A percentile compares a stretch with the other conserved stretches of the same genome.
Conservation (phyloP, 2,888 invertebrate genomes). For the Temnothorax ravouxi region DNA sequence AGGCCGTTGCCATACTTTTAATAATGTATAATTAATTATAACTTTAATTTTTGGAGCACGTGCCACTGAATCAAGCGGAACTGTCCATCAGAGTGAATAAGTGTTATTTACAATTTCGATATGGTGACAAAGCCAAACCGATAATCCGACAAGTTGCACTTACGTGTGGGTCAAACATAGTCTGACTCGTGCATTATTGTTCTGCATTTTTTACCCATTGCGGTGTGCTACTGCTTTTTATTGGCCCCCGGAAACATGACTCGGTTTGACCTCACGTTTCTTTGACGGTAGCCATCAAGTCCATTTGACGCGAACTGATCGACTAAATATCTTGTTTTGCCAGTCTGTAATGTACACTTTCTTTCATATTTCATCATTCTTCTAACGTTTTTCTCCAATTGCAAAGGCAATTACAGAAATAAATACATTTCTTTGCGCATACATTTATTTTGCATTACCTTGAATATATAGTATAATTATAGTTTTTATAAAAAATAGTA, state of each 20-base stretch:
- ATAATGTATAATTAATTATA: slow-evolving; percentile 55
- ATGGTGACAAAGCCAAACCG: slow-evolving; percentile 46
- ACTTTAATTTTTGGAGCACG: slow-evolving; percentile 63
- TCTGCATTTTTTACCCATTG: slow-evolving; percentile 42
- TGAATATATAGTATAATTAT: background rate
- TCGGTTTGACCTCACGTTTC: slow-evolving; percentile 57
- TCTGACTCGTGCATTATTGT: slow-evolving; percentile 50
- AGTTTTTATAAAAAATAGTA: background rate
- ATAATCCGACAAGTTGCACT: slow-evolving; percentile 54
- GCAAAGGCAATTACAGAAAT: slow-evolving; percentile 12
- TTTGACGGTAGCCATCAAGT: slow-evolving; percentile 40
- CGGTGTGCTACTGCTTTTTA: slow-evolving; percentile 51
- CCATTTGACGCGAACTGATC: slow-evolving; percentile 45
- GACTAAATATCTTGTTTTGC: slow-evolving; percentile 53
- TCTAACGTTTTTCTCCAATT: slow-evolving; percentile 58
- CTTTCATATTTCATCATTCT: slow-evolving; percentile 28
- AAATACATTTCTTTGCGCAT: background rate
- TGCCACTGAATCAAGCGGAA: slow-evolving; percentile 7
- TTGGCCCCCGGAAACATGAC: slow-evolving; percentile 64
- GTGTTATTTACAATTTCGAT: slow-evolving; percentile 54
- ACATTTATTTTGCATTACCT: background rate
- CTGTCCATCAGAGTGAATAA: slow-evolving; percentile 18
- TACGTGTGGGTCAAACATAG: slow-evolving; percentile 42
- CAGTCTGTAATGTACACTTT: slow-evolving; percentile 40
- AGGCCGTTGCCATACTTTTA: background rate